phyloP scores from a whole-genome alignment of 2,797 vertebrate species.

The Pelobates cultripes region DNA sequence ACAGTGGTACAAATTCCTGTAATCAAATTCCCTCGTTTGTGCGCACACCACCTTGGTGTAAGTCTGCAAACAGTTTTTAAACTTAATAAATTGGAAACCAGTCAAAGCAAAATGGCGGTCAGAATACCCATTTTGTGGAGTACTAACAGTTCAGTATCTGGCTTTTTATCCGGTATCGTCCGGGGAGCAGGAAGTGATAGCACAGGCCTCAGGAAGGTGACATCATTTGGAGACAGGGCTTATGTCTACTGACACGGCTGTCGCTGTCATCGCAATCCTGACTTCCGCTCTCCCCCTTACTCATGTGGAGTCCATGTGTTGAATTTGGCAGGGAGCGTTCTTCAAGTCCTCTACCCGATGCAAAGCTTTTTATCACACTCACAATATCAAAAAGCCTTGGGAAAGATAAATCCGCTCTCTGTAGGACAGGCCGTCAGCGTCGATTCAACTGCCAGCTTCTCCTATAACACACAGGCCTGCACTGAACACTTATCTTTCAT shows the following conservation, averaged over 20 bases:
- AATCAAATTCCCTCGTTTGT: too few species aligned
- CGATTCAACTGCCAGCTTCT: background rate
- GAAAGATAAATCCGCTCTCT: slow-evolving; percentile 20
- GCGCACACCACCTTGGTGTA: too few species aligned
- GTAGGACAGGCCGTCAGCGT: background rate
- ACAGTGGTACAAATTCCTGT: too few species aligned
- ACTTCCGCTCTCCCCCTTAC: background rate
- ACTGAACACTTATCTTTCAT: background rate
- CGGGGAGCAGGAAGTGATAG: slow-evolving; percentile 15
- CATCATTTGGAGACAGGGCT: slow-evolving; percentile 3
- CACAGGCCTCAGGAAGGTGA: background rate
- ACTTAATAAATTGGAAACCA: too few species aligned
- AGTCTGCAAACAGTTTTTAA: too few species aligned
- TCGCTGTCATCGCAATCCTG: slow-evolving; percentile 18
- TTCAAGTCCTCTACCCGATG: slow-evolving; percentile 6
- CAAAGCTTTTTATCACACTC: slow-evolving; percentile 34
- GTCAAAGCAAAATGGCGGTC: too few species aligned
- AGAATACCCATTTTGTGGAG: too few species aligned
- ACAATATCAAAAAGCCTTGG: slow-evolving; percentile 15
- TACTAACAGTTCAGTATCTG: too few species aligned
- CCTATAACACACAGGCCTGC: background rate
- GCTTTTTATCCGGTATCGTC: too few species aligned
- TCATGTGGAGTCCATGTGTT: slow-evolving; percentile 41
- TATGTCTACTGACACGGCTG: slow-evolving; percentile 13
- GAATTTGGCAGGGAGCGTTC: background rate